Evolutionary conservation across 2,888 invertebrate species (phyloP).

Genomic region (Nomada lathburiana): DNA sequence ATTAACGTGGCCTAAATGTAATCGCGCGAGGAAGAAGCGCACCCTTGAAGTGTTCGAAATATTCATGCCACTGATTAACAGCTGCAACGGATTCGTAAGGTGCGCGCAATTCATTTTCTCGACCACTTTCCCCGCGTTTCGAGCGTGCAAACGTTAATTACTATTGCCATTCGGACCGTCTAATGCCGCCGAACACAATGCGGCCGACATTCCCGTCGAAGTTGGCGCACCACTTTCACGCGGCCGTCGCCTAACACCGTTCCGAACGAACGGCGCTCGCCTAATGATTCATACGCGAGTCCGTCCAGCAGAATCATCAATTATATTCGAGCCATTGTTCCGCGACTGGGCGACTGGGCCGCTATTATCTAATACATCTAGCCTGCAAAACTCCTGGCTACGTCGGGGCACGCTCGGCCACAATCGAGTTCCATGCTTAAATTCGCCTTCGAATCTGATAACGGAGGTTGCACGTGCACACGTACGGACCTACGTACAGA

Average conservation of each 20-base stretch:
- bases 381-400: conserved; percentile 46
- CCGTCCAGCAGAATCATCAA: conserved; percentile 60
- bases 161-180: conserved; percentile 15
- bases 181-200: conserved; percentile 41
- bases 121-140: neutral
- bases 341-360: conserved; percentile 43
- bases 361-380: conserved; percentile 57
- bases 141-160: conserved; percentile 33
- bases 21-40: too few species aligned
- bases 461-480: neutral
- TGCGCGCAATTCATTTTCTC: too few species aligned
- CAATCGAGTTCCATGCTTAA: conserved; percentile 7
- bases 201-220: conserved; percentile 42
- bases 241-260: conserved; percentile 43
- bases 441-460: conserved; percentile 54
- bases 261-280: conserved; percentile 38
- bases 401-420: conserved; percentile 7
- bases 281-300: conserved; percentile 59
- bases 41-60: too few species aligned
- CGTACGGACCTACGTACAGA: too few species aligned
- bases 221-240: conserved; percentile 54
- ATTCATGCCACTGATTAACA: too few species aligned
- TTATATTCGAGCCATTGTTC: conserved; percentile 65
- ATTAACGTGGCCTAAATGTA: too few species aligned
- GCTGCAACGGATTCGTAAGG: too few species aligned